Percentiles rank a stretch among this genome's conserved stretches.
Evolutionary conservation across 2,888 invertebrate genomes (phyloP).

Genomic region (Gnatocerus cornutus): DNA sequence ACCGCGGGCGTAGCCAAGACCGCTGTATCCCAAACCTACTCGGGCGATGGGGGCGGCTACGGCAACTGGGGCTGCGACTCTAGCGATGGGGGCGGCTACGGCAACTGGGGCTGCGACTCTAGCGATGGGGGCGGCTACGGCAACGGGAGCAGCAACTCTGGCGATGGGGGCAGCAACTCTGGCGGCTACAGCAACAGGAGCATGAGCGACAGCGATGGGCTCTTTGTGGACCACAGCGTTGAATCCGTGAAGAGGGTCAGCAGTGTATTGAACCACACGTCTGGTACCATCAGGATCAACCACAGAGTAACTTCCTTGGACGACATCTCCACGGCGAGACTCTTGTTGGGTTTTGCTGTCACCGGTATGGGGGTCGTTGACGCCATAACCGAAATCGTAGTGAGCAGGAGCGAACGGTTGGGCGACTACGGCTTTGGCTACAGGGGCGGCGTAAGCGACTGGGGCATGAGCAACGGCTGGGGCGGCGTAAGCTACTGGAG

Average conservation of each 20-base stretch:
- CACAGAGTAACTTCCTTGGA: constrained; percentile 72
- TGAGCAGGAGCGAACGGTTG: constrained; percentile 69
- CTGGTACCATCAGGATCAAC: constrained; percentile 73
- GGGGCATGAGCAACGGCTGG: constrained; percentile 57
- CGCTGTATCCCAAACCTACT: constrained; percentile 45
- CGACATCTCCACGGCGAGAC: constrained; percentile 71
- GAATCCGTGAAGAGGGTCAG: constrained; percentile 73
- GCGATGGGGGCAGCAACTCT: constrained; percentile 44
- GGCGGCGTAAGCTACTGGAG: constrained; percentile 41
- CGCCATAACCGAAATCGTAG: constrained; percentile 71
- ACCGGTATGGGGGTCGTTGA: constrained; percentile 66
- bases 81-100: constrained; percentile 1
- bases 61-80: constrained; percentile 49
- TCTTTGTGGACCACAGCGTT: constrained; percentile 73
- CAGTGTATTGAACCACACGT: constrained; percentile 73
- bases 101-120: constrained; percentile 39
- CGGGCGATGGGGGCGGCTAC: constrained; percentile 47
- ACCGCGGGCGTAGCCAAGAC: constrained; percentile 3
- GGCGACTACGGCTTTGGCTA: constrained; percentile 69
- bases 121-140: constrained; percentile 42
- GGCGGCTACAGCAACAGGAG: constrained; percentile 57
- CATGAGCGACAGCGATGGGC: constrained; percentile 63
- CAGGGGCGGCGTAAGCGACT: constrained; percentile 60
- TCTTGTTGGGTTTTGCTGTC: constrained; percentile 64
- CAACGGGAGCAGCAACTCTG: constrained; percentile 39